Conservation (phyloP, 2,113 vertebrate genomes). For the Capreolus pygargus region DNA sequence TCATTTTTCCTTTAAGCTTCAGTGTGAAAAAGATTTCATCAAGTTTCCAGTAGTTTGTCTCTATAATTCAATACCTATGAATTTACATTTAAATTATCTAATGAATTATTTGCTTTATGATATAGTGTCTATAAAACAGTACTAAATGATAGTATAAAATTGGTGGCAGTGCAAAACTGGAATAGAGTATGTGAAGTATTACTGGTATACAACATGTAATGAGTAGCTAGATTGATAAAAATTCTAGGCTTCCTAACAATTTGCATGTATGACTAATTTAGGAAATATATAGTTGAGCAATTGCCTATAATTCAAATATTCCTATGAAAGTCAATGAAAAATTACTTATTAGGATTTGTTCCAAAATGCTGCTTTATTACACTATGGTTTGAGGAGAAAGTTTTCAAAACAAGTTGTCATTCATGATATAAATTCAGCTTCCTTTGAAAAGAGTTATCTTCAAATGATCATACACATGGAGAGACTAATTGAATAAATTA, state of each 20-base stretch:
- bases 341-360: not conserved
- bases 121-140: not conserved
- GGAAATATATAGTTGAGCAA: not conserved
- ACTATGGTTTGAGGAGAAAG: not conserved
- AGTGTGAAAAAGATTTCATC: not conserved
- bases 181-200: not conserved
- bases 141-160: not conserved
- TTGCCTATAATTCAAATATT: not conserved
- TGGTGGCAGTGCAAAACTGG: not conserved
- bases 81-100: slow-evolving; percentile 16
- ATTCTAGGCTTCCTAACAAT: not conserved
- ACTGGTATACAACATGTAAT: not conserved
- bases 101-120: slow-evolving; percentile 30
- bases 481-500: not conserved
- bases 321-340: not conserved
- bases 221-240: not conserved
- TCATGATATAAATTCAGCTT: not conserved
- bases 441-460: not conserved
- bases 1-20: not conserved
- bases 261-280: not conserved
- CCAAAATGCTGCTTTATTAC: not conserved
- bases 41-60: not conserved
- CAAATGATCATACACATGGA: not conserved
- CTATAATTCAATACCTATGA: not conserved
- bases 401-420: not conserved